These are phyloP conservation scores for Campylomormyrus numenius DNA, from an alignment of 2,113 vertebrate genomes.

Conservation along the genomic window DNA sequence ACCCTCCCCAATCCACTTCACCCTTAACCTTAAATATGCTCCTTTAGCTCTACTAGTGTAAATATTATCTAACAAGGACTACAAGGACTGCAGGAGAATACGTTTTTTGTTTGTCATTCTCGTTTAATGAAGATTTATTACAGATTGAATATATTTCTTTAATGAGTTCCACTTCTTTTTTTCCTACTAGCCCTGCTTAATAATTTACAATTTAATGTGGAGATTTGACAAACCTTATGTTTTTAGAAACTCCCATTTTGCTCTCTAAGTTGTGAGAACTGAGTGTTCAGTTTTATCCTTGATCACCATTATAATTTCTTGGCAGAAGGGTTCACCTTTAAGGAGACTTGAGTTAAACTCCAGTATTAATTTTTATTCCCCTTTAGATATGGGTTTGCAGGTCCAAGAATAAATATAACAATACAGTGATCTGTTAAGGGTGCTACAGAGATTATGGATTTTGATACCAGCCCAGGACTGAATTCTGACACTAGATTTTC, in stretches of 20 bases:
- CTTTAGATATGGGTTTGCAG: not conserved
- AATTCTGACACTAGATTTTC: too few species aligned
- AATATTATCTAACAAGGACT: not conserved
- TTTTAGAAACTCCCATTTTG: not conserved
- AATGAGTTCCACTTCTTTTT: not conserved
- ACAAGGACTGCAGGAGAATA: not conserved
- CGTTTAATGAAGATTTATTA: not conserved
- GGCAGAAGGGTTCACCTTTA: not conserved
- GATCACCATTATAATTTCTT: not conserved
- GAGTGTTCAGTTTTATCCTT: not conserved
- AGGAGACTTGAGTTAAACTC: not conserved
- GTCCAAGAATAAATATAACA: not conserved
- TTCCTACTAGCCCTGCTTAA: not conserved
- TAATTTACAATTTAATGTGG: not conserved
- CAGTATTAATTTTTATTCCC: not conserved
- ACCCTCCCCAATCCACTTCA: not conserved
- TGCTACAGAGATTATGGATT: not conserved
- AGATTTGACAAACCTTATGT: not conserved
- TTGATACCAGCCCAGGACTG: not conserved
- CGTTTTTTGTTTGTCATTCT: not conserved
- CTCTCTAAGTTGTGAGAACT: not conserved
- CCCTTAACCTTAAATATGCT: not conserved
- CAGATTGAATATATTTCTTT: not conserved
- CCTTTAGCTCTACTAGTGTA: not conserved
- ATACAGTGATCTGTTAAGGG: slow-evolving; percentile 6